phyloP scores from a whole-genome alignment of 2,797 vertebrate genomes.

The Astyanax mexicanus region DNA sequence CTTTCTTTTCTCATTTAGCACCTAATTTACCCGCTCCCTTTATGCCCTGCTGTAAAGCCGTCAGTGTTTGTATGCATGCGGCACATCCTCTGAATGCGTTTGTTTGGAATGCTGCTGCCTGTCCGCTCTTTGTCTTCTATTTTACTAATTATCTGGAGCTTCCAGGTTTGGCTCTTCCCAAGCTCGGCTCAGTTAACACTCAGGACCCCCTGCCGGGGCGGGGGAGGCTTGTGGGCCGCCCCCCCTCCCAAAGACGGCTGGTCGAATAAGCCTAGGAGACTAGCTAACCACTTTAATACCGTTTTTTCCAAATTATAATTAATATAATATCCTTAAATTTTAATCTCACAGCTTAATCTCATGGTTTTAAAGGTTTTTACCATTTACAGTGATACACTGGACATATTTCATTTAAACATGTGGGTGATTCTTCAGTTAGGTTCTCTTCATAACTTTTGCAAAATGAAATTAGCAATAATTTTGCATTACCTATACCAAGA shows the following conservation, averaged over 20 bases:
- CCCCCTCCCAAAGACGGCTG: constrained; percentile 71
- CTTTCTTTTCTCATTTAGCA: constrained; percentile 71
- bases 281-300: constrained; percentile 46
- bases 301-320: background rate
- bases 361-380: background rate
- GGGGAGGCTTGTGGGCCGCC: constrained; percentile 58
- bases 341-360: background rate
- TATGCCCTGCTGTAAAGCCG: constrained; percentile 70
- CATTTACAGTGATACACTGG: no score
- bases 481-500: no score
- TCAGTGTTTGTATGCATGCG: constrained; percentile 78
- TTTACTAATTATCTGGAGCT: constrained; percentile 71
- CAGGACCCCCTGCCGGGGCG: constrained; percentile 60
- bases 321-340: background rate
- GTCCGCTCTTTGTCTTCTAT: constrained; percentile 74
- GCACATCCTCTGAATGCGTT: constrained; percentile 70
- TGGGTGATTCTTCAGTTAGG: background rate
- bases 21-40: constrained; percentile 72
- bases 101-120: constrained; percentile 75
- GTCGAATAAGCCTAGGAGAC: constrained; percentile 67
- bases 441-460: no score
- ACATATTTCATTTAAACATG: no score
- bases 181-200: constrained; percentile 61
- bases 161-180: constrained; percentile 59
- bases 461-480: no score